Evolutionary conservation across 2,797 vertebrate species (phyloP), one percentile per base, ranked within the genome.

Genomic region (Dicrostonyx torquatus): DNA sequence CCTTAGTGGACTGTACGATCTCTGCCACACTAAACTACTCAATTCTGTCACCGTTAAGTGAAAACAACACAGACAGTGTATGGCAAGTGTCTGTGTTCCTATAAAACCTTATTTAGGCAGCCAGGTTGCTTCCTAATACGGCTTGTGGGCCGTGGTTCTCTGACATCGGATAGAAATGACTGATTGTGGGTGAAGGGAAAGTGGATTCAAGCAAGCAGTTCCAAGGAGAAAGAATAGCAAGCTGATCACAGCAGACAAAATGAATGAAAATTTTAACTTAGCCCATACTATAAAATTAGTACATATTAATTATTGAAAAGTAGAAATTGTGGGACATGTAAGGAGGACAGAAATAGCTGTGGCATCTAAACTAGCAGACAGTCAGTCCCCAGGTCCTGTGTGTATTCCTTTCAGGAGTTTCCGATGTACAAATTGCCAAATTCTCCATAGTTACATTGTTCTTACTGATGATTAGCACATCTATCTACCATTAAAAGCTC

Each of bases 21-120:
- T 72, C 6, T 75, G 34, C 96, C 20, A 88, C 29, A 29, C 43
- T 87, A 45, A 87, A 50, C 60, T 84, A 62, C 18, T 94, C 40
- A 64, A 37, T 31, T 87, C 83, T 79, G 50, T 85, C 73, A 29
- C 45, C 13, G 22, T 6, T 89, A n/a, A 88, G 50, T 14, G 72
- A 92, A 87, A 91, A 68, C 64, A 73, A 15, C 64, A 53, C 7
- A 77, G 43, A 34, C 8, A 64, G 17, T n/a, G 72, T 6, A 3
- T 34, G 60, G 75, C 20, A 80, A 87, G 37, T 62, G 76, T 72
- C 22, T n/a, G 3, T 78, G 29, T 64, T 75, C 34, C 64, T 34
- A 29, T 55, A 89, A 78, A 89, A 94, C 24, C 50, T 50, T 94
- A 24, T 91, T 91, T 87, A 68, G n/a, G 73, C 91, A 95, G 80